Conservation (phyloP, 2,113 vertebrate species). For the Gymnobelideus leadbeateri region DNA sequence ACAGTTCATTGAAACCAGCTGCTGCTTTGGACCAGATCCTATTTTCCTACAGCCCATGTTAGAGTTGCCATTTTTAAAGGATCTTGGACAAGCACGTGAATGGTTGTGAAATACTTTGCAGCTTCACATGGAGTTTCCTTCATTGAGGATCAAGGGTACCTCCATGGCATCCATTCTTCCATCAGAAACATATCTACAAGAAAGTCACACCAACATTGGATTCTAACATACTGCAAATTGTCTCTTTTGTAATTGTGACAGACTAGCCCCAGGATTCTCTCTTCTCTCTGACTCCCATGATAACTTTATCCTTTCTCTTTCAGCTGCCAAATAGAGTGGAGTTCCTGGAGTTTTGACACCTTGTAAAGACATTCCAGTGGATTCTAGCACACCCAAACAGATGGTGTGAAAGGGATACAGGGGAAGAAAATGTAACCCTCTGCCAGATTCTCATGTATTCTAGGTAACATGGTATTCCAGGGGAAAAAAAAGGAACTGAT, state of each 20-base stretch:
- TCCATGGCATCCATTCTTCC: not conserved
- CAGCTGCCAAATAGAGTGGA: conserved; percentile 79
- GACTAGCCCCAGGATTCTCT: conserved; percentile 71
- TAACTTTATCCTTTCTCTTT: conserved; percentile 77
- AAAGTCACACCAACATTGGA: conserved; percentile 47
- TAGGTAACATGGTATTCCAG: conserved; percentile 76
- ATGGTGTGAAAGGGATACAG: conserved; percentile 79
- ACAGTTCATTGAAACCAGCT: not conserved
- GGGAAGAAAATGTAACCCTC: conserved; percentile 70
- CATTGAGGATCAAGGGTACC: not conserved
- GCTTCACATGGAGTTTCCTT: not conserved
- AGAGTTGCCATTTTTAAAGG: not conserved
- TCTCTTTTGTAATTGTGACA: conserved; percentile 73
- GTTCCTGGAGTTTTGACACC: conserved; percentile 83
- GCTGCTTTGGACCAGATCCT: not conserved
- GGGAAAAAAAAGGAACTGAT: conserved; percentile 73
- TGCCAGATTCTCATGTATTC: conserved; percentile 82
- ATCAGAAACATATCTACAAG: conserved; percentile 30
- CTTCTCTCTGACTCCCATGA: conserved; percentile 67
- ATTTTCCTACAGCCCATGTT: not conserved
- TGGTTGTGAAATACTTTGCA: not conserved
- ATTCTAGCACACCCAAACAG: conserved; percentile 78
- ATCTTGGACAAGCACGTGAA: not conserved
- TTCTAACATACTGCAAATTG: conserved; percentile 32
- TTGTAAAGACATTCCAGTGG: conserved; percentile 85